Conservation (phyloP, 2,888 invertebrate species). For the Drosophila mettleri region DNA sequence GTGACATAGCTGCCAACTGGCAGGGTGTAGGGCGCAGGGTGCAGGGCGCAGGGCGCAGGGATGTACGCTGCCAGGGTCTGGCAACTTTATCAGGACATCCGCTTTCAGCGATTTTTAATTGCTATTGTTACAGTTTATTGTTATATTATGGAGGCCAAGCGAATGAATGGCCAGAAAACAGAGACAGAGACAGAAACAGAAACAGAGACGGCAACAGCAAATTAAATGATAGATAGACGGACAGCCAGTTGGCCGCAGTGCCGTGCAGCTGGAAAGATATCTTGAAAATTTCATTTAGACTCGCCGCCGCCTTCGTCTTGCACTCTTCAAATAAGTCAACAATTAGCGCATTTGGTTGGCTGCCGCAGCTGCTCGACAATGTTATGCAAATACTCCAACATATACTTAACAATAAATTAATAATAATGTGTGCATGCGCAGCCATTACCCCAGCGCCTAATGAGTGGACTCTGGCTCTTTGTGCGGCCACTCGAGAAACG, state of each 20-base stretch:
- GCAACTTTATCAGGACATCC: slow-evolving; percentile 78
- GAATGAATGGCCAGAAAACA: slow-evolving; percentile 68
- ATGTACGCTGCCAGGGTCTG: slow-evolving; percentile 56
- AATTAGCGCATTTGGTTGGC: slow-evolving; percentile 56
- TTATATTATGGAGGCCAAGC: slow-evolving; percentile 77
- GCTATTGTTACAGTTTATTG: slow-evolving; percentile 79
- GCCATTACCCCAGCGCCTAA: slow-evolving; percentile 12
- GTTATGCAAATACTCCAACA: slow-evolving; percentile 8
- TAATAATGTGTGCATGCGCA: slow-evolving; percentile 1
- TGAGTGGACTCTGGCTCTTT: slow-evolving; percentile 31
- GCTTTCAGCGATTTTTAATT: slow-evolving; percentile 80
- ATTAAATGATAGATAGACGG: slow-evolving; percentile 4
- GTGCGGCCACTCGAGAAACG: slow-evolving; percentile 27
- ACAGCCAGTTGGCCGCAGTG: not conserved
- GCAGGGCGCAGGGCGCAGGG: not conserved
- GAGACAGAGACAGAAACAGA: slow-evolving; percentile 29
- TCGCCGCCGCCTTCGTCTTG: slow-evolving; percentile 25
- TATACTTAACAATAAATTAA: slow-evolving; percentile 13
- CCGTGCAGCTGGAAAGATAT: not conserved
- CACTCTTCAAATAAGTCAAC: slow-evolving; percentile 59
- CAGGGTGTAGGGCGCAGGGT: not conserved
- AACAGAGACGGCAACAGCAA: slow-evolving; percentile 19
- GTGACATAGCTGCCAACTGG: slow-evolving; percentile 41
- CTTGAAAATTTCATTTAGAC: slow-evolving; percentile 50
- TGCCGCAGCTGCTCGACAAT: slow-evolving; percentile 11